Evolutionary conservation across 1,140 invertebrate genomes (phyloP).

Genomic region (Paraescarpia echinospica): DNA sequence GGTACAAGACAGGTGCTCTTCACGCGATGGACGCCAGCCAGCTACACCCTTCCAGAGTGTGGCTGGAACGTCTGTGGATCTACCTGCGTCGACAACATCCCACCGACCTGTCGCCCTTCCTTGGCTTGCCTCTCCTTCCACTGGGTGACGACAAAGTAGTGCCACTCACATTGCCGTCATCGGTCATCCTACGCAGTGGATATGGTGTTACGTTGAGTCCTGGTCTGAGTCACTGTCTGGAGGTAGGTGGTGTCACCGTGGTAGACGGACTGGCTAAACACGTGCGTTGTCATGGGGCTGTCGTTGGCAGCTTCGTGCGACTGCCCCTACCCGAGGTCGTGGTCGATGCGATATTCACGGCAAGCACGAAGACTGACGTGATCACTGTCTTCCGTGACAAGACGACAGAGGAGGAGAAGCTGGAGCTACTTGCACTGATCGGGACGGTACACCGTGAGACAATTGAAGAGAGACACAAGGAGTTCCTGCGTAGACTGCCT

Average conservation of each 20-base stretch:
- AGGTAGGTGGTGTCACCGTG: neutral
- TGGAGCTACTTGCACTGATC: neutral
- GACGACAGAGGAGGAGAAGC: neutral
- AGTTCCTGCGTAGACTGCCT: neutral
- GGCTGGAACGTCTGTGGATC: neutral
- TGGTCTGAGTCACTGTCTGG: neutral
- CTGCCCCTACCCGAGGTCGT: neutral
- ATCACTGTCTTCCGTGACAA: neutral
- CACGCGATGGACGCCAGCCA: neutral
- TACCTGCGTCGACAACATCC: neutral
- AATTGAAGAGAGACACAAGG: neutral
- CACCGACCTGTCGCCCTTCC: neutral
- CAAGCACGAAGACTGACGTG: neutral
- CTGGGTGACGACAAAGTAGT: neutral
- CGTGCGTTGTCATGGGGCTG: neutral
- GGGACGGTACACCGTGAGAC: neutral
- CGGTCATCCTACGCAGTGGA: neutral
- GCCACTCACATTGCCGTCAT: neutral
- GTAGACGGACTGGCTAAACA: neutral
- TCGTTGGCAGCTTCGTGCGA: neutral
- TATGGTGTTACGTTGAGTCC: neutral
- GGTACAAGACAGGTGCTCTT: neutral
- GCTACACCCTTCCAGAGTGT: neutral
- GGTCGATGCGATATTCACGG: neutral
- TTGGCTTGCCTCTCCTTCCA: neutral